Conservation (phyloP, 2,888 invertebrate genomes). For the Diarsia brunnea region DNA sequence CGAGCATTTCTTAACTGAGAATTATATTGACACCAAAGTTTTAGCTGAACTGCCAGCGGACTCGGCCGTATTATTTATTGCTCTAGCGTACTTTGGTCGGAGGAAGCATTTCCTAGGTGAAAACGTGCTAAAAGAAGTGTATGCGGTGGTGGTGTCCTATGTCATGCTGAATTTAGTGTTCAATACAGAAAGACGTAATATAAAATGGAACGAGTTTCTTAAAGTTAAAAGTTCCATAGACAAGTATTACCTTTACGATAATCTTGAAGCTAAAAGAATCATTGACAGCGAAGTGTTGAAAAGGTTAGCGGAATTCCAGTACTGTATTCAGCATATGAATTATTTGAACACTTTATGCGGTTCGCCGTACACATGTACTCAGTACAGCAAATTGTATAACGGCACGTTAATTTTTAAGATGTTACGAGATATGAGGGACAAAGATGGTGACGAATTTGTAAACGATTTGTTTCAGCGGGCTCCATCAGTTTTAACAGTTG, state of each 20-base stretch:
- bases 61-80: slow-evolving; percentile 67
- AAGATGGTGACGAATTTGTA: slow-evolving; percentile 26
- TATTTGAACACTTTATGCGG: slow-evolving; percentile 75
- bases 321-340: slow-evolving; percentile 72
- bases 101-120: slow-evolving; percentile 54
- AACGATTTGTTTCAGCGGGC: slow-evolving; percentile 27
- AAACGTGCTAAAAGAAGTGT: slow-evolving; percentile 58
- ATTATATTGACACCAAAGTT: slow-evolving; percentile 47
- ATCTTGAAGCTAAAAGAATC: slow-evolving; percentile 48
- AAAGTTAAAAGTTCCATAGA: not conserved
- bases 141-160: slow-evolving; percentile 70
- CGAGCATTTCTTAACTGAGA: slow-evolving; percentile 51
- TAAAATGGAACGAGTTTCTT: not conserved
- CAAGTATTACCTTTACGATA: slow-evolving; percentile 52
- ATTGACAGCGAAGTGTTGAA: slow-evolving; percentile 59
- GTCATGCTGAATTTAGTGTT: slow-evolving; percentile 64
- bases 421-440: slow-evolving; percentile 37
- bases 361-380: slow-evolving; percentile 57
- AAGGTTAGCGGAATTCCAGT: slow-evolving; percentile 70
- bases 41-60: slow-evolving; percentile 65
- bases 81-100: slow-evolving; percentile 70
- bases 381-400: slow-evolving; percentile 69
- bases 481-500: slow-evolving; percentile 35
- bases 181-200: slow-evolving; percentile 29
- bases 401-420: slow-evolving; percentile 72